Evolutionary conservation across 35 echinoderm and acorn worm species (phyloP).

Genomic region (Ptychodera flava): DNA sequence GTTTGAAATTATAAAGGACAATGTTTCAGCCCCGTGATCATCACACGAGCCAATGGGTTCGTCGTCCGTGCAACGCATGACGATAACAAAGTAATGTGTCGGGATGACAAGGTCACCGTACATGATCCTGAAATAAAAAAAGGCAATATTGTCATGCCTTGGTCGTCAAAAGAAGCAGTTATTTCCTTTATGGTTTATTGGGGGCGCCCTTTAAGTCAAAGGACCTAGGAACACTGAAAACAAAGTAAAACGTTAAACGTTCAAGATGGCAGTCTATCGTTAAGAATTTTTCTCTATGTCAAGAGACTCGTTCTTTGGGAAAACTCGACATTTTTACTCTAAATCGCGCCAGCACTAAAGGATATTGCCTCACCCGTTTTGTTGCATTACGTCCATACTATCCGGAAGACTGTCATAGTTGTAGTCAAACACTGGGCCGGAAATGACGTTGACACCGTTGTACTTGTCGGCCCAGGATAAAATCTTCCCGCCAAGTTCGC

Average conservation of each 20-base stretch:
- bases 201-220: too few species aligned
- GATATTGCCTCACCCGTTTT: neutral
- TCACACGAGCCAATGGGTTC: conserved; percentile 8
- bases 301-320: too few species aligned
- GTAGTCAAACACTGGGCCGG: conserved; percentile 79
- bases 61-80: conserved; percentile 41
- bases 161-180: too few species aligned
- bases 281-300: too few species aligned
- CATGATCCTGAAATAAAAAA: conserved; percentile 3
- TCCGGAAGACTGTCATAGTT: conserved; percentile 60
- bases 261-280: too few species aligned
- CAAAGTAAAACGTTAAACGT: too few species aligned
- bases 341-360: too few species aligned
- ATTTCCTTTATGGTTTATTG: too few species aligned
- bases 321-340: too few species aligned
- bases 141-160: too few species aligned
- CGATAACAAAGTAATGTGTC: conserved; percentile 67
- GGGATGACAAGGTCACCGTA: conserved; percentile 44
- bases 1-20: conserved; percentile 61
- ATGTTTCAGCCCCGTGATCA: conserved; percentile 35
- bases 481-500: conserved; percentile 37
- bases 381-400: neutral
- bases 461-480: conserved; percentile 47
- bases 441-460: conserved; percentile 75
- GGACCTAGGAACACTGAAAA: too few species aligned